Base-by-base conservation (phyloP, 2,888 invertebrate genomes). In the Luffia ferchaultella region DNA sequence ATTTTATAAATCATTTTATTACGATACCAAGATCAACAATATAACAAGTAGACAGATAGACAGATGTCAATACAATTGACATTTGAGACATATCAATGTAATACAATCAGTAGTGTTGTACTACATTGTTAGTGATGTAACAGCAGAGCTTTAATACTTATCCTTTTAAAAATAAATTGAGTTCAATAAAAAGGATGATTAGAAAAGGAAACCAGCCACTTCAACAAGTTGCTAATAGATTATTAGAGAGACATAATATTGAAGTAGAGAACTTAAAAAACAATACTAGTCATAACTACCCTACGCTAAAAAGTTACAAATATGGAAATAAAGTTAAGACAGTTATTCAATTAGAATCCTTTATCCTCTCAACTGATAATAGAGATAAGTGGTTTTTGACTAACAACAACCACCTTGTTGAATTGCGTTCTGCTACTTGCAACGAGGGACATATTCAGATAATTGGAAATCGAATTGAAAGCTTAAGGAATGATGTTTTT, bases 141-240 rank as follows among this genome's bases (percentile, higher is more conserved):
- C n/a, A n/a, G n/a, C n/a, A n/a, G n/a, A 48, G 2, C 20, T 55
- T 51, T 16, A 50, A 49, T 20, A 52, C 52, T 7, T 55, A 55
- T 17, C 56, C 56, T 15, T 56, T 56, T 48, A 54, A 56, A 44
- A 56, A 56, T 46, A 50, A 56, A 46, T 41, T 56, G 2, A 50
- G 50, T 18, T 20, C 19, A 15, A 55, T 57, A 9, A 57, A 57
- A 51, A 46, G 40, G 18, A 48, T 57, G 49, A 12, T 53, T 1
- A 52, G 58, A 49, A 17, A 50, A 1, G 56, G 56, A 16, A 54
- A 56, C 9, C 55, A 54, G 1, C 53, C 58, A 16, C 48, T 57
- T 44, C n/a, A 30, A 7, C 56, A 57, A 45, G 45, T 55, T 20
- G 56, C 56, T 1, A 54, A 42, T 30, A 51, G 55, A 42, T 12